phyloP scores from a whole-genome alignment of 2,888 invertebrate genomes.

The Trissoscelio sp. region DNA sequence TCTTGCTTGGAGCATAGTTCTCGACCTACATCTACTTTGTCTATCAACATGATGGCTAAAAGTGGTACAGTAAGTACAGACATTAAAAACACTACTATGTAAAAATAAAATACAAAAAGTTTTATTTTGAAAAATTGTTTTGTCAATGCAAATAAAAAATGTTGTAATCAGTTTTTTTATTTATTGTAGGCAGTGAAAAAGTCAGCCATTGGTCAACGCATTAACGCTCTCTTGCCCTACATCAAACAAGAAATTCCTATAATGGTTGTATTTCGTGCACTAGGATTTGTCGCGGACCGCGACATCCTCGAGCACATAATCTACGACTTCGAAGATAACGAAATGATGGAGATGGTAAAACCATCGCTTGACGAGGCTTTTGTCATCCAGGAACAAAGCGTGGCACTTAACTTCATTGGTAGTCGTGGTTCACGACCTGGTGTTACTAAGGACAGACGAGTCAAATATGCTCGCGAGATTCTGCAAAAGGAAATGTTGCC shows the following conservation, averaged over 20 bases:
- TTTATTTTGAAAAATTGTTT: background rate
- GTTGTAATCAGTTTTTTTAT: too few relatives aligned
- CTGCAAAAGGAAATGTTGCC: conserved; percentile 99
- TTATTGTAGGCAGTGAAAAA: conserved; percentile 97
- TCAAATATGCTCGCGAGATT: conserved; percentile 99
- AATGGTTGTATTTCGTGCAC: conserved; percentile 99
- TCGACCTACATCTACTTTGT: conserved; percentile 97
- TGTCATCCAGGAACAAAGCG: conserved; percentile 99
- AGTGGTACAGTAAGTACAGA: conserved; percentile 90
- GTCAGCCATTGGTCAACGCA: conserved; percentile 99
- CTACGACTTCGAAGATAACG: conserved; percentile 99
- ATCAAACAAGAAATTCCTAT: conserved; percentile 99
- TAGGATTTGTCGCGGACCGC: conserved; percentile 99
- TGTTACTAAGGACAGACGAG: conserved; percentile 99
- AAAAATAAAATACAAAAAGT: background rate
- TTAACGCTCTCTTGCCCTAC: conserved; percentile 98
- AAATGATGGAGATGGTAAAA: conserved; percentile 99
- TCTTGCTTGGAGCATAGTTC: conserved; percentile 97
- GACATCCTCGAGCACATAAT: conserved; percentile 99
- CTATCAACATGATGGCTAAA: conserved; percentile 99
- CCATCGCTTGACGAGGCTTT: conserved; percentile 99
- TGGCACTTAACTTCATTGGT: conserved; percentile 99
- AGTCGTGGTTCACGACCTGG: conserved; percentile 98
- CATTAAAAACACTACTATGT: background rate
- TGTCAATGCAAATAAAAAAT: too few relatives aligned